Conservation (phyloP, 2,888 invertebrate species). For the Epinotia brunnichana region DNA sequence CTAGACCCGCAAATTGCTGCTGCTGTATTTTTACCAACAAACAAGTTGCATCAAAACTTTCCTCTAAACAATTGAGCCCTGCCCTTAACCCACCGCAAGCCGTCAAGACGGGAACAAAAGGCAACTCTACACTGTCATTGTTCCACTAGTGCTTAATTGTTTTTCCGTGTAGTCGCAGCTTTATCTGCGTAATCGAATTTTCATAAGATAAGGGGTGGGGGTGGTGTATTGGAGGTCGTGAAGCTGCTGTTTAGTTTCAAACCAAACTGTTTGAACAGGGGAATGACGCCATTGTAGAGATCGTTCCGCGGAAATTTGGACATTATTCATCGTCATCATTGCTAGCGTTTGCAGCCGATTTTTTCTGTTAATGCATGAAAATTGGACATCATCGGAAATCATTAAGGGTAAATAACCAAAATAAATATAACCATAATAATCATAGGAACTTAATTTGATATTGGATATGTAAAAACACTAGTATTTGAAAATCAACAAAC, state of each 20-base stretch:
- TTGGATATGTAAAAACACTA: too few relatives aligned
- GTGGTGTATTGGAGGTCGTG: conserved; percentile 24
- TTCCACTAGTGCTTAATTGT: conserved; percentile 39
- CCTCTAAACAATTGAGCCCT: neutral
- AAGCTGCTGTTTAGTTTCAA: conserved; percentile 34
- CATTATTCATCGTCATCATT: too few relatives aligned
- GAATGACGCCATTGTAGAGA: neutral
- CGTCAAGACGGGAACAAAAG: conserved; percentile 37
- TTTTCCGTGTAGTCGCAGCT: conserved; percentile 38
- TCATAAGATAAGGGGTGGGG: conserved; percentile 36
- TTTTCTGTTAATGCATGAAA: too few relatives aligned
- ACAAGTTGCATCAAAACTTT: conserved; percentile 1
- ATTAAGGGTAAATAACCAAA: too few relatives aligned
- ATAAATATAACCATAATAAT: too few relatives aligned
- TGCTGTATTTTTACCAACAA: neutral
- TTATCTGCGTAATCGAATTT: conserved; percentile 44
- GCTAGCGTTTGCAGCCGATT: too few relatives aligned
- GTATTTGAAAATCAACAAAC: too few relatives aligned
- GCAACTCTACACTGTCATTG: conserved; percentile 41
- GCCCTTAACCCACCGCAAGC: conserved; percentile 36
- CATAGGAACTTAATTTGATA: too few relatives aligned
- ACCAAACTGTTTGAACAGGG: neutral
- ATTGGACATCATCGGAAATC: too few relatives aligned
- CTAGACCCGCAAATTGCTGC: too few relatives aligned
- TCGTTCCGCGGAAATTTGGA: neutral